Evolutionary conservation across 2,888 invertebrate species (phyloP), one percentile per base, ranked within the genome.

Genomic region (Heliconius charithonia): DNA sequence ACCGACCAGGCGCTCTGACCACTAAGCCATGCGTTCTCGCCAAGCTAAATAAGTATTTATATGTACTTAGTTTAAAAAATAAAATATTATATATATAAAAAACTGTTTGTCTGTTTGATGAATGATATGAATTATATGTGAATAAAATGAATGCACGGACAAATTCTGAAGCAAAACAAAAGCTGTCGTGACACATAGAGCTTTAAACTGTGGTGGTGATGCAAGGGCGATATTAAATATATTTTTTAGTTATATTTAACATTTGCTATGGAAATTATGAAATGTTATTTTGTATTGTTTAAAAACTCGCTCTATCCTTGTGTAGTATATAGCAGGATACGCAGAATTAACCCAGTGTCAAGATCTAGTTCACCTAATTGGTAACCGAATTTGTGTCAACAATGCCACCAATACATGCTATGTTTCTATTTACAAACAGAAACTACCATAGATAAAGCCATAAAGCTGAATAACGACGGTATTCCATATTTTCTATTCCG

Each of bases 401-500:
- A 16, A 13, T 63, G 2, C 63, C 25, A 13, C 16, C 16, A 4
- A 27, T 12, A 63, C 27, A 25, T 27, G 2, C 2, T 63, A 25
- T 27, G 16, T 27, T 25, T n/a, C 41, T 73, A 19, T 27, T 41
- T 41, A 63, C 41, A 25, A 25, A 6, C 41, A 41, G 25, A 63
- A n/a, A 13, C 22, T 27, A 45, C 41, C 25, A 27, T 41, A 73
- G 19, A 19, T 37, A 37, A 10, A 37, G 37, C 37, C 37, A 37
- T 37, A 37, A 37, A 74, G 51, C 72, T 37, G n/a, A 77, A 78
- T 27, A 67, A 41, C 69, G 19, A 67, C 56, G 73, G 66, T 77
- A 79, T 80, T 73, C 75, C 59, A 75, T 63, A 78, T 76, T 81
- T 80, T 72, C 75, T 69, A 67, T 75, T 67, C 62, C 72, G 62